Evolutionary conservation across 1,140 invertebrate genomes (phyloP), one percentile per base, ranked within the genome.

Genomic region (Anoplolepis gracilipes): DNA sequence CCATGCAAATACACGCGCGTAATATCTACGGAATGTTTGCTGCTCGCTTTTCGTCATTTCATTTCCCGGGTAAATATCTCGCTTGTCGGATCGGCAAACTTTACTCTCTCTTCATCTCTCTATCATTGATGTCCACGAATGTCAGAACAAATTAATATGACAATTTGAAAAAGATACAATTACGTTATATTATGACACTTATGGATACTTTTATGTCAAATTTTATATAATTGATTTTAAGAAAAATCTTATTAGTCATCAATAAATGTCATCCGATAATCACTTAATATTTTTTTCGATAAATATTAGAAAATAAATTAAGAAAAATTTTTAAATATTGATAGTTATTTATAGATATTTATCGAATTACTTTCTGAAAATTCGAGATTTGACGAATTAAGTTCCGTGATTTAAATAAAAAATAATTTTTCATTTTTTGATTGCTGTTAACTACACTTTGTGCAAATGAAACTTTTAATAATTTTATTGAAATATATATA

Each of bases 1-100:
- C 78, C 78, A 69, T 87, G 82, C 72, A 87, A 88, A 87, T 87
- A 87, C 28, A 61, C 28, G 73, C 67, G 78, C 78, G 53, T 39
- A 59, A 64, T 82, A 49, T 16, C 46, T 46, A 64, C 75, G 49
- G 70, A 69, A 62, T 79, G 53, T 82, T 82, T 65, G 53, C 64
- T 70, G 70, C 65, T 85, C 86, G 67, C 67, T 64, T 75, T 85
- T 81, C 76, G 55, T 69, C 59, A 85, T 77, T 76, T 72, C 75
- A 67, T 85, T 85, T 82, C 70, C 53, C 61, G 69, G 42, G 78
- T 59, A 82, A 82, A 82, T 82, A 82, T 82, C 28, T 67, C 78
- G 53, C 53, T 82, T 61, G 78, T 81, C 78, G 78, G 67, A 59
- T 42, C 53, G 65, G 57, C 67, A 13, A 42, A 46, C 25, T 82